Conservation (phyloP, 2,797 vertebrate species). For the Tenualosa thibaudeaui region DNA sequence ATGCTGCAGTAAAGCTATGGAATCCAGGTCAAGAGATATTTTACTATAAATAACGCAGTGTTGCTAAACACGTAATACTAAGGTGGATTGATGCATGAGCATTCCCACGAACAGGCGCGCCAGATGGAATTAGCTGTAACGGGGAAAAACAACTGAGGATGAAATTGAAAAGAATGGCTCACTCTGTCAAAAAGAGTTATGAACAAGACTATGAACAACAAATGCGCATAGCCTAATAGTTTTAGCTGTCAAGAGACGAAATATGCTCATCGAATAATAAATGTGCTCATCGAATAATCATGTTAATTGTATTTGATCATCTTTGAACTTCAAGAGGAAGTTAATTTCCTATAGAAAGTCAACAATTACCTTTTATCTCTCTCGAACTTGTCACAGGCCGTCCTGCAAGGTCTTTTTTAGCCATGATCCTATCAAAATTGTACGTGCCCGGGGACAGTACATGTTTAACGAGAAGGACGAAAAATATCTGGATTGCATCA, state of each 20-base stretch:
- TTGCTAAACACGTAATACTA: neutral
- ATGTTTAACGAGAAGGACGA: slow-evolving; percentile 91
- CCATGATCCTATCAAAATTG: slow-evolving; percentile 93
- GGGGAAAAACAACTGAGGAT: neutral
- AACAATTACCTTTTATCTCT: neutral
- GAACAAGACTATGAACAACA: no score
- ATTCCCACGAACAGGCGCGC: neutral
- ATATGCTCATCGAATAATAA: no score
- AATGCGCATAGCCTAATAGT: no score
- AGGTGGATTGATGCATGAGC: neutral
- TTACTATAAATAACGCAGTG: neutral
- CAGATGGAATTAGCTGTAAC: neutral
- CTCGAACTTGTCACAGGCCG: slow-evolving; percentile 71
- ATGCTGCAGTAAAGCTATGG: neutral
- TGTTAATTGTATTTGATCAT: no score
- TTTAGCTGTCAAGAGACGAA: neutral
- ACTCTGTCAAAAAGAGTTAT: neutral
- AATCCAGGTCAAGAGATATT: slow-evolving; percentile 1
- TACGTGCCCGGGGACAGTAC: slow-evolving; percentile 87
- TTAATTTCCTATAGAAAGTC: neutral
- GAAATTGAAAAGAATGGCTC: neutral
- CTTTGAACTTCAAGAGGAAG: neutral
- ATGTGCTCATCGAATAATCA: no score
- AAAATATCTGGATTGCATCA: slow-evolving; percentile 93
- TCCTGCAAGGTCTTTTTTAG: slow-evolving; percentile 96